Base-by-base conservation (phyloP, 2,888 invertebrate genomes). In the Sinodicranocentrus sp. region DNA sequence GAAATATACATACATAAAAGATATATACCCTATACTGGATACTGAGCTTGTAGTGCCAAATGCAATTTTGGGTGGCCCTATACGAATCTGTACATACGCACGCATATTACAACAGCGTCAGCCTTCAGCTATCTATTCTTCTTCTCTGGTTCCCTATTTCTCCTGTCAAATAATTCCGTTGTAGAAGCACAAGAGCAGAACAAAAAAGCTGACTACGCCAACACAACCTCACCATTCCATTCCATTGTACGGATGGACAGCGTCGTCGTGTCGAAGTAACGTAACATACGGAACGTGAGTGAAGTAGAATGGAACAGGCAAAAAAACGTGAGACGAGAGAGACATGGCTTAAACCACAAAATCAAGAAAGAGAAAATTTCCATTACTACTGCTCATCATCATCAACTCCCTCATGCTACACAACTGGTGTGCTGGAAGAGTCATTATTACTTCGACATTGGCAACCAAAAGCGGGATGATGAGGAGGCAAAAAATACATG, bases 111-210 rank as follows among this genome's bases (percentile, higher is more conserved):
- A 8, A 13, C 39, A 8, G 39, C 39, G 5, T 39, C 39, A 39
- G 39, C 39, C 44, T n/a, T 2, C n/a, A n/a, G n/a, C n/a, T n/a
- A n/a, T n/a, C n/a, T n/a, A 33, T 10, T 33, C 10, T 33, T 33
- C 10, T 33, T 33, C 10, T 33, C 33, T 10, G 33, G 3, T 33
- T 33, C 33, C 33, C 33, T 33, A 33, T 33, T 33, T 10, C 52
- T 52, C 52, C 52, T 52, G 52, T 52, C 52, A 52, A 52, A 52
- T 19, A 52, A 52, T 52, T 52, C 52, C 52, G 52, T 52, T 52
- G 52, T n/a, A 52, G 19, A 48, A 17, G 48, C n/a, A 15, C 48
- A n/a, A 48, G 8, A 48, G 13, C 2, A 48, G 52, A 2, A 17
- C n/a, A 52, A 17, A 52, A 52, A 19, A 52, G 19, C 52, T 44